Conservation (phyloP, 2,113 vertebrate genomes). For the Labrus mixtus region DNA sequence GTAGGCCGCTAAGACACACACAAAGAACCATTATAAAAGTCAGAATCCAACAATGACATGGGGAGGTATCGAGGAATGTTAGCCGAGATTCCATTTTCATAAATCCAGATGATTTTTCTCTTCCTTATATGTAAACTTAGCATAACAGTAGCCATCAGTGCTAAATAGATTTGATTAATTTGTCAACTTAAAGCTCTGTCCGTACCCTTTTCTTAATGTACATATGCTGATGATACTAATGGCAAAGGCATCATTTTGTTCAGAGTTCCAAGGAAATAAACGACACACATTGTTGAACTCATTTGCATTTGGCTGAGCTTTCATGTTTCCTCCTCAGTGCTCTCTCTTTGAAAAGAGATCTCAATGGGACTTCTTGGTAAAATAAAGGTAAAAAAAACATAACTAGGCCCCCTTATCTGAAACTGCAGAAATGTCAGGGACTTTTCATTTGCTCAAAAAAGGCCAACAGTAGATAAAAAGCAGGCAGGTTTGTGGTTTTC, state of each 20-base stretch:
- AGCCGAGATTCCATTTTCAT: not conserved
- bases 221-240: slow-evolving; percentile 1
- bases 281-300: slow-evolving; percentile 20
- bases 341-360: slow-evolving; percentile 4
- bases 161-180: slow-evolving; percentile 17
- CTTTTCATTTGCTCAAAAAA: slow-evolving; percentile 57
- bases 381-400: too few species aligned
- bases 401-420: slow-evolving; percentile 61
- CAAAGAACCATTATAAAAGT: slow-evolving; percentile 7
- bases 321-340: slow-evolving; percentile 36
- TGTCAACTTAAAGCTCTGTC: too few species aligned
- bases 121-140: not conserved
- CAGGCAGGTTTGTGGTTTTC: slow-evolving; percentile 31
- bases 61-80: not conserved
- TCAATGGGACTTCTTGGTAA: too few species aligned
- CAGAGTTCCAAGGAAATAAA: slow-evolving; percentile 6
- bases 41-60: not conserved
- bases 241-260: slow-evolving; percentile 14
- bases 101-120: slow-evolving; percentile 10
- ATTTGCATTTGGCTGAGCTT: slow-evolving; percentile 46
- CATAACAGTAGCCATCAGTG: not conserved
- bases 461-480: slow-evolving; percentile 1
- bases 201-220: too few species aligned
- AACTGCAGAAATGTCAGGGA: slow-evolving; percentile 55
- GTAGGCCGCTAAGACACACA: slow-evolving; percentile 20